Percentiles rank a stretch among this genome's conserved stretches.
Evolutionary conservation across 2,113 vertebrate species (phyloP).

Genomic region (Tragulus kanchil): DNA sequence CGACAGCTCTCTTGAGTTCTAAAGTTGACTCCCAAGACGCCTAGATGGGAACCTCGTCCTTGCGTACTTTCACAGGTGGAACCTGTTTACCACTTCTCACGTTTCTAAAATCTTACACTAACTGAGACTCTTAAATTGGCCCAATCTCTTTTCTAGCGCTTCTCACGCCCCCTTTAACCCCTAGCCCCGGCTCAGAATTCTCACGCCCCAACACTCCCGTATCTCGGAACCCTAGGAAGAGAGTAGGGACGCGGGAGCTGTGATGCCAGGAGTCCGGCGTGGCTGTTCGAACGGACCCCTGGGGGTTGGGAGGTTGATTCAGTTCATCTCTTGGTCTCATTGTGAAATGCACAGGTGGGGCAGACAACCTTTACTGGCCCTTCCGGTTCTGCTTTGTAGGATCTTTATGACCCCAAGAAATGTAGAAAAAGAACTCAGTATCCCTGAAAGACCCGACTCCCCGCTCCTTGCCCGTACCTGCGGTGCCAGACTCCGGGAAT

Average conservation of each 20-base stretch:
- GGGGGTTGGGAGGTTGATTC: neutral
- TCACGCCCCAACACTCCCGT: neutral
- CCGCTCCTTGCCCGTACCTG: neutral
- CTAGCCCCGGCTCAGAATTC: neutral
- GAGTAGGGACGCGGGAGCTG: accelerated
- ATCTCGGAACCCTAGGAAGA: neutral
- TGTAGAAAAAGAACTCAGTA: accelerated
- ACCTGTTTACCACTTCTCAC: neutral
- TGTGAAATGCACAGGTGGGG: neutral
- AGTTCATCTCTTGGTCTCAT: neutral
- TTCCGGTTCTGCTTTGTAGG: neutral
- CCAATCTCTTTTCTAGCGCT: neutral
- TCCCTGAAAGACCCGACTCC: accelerated
- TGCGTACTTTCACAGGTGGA: neutral
- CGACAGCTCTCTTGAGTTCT: neutral
- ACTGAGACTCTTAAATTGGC: neutral
- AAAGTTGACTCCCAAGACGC: neutral
- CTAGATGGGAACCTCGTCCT: neutral
- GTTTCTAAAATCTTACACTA: neutral
- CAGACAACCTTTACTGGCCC: neutral
- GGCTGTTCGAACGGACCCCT: neutral
- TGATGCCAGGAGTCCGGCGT: neutral
- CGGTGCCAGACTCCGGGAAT: neutral
- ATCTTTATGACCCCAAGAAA: neutral
- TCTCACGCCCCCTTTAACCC: neutral